Percentiles rank a stretch among this genome's conserved stretches.
Conservation (phyloP, 2,797 vertebrate species). For the Carcharodon carcharias region DNA sequence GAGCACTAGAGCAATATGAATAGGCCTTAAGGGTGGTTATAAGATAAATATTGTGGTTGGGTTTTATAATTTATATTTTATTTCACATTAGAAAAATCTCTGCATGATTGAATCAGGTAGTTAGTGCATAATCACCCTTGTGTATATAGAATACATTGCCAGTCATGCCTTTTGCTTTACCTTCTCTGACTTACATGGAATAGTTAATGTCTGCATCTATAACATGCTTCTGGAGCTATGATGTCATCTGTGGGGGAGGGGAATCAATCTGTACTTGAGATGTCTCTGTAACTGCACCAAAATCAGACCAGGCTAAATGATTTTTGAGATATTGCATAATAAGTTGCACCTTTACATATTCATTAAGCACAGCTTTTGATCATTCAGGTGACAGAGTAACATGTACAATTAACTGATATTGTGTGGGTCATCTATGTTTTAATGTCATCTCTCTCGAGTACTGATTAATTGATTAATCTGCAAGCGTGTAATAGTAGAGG, state of each 20-base stretch:
- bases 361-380: background rate
- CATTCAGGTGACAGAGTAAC: background rate
- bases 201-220: background rate
- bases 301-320: background rate
- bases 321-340: background rate
- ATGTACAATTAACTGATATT: background rate
- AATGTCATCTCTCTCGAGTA: background rate
- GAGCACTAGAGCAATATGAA: background rate
- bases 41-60: background rate
- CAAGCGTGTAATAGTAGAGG: background rate
- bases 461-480: background rate
- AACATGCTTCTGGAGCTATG: background rate
- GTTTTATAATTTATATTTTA: background rate
- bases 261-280: background rate
- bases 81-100: conserved; percentile 14
- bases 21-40: background rate
- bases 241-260: background rate
- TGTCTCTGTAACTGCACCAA: background rate
- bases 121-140: background rate
- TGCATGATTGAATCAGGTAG: background rate
- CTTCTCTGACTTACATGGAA: background rate
- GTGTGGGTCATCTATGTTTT: background rate
- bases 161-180: no score
- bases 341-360: background rate
- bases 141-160: background rate